Percentiles rank a stretch among this genome's conserved stretches.
Evolutionary conservation across 2,797 vertebrate species (phyloP).

Genomic region (Neosilurus mollespiculum): DNA sequence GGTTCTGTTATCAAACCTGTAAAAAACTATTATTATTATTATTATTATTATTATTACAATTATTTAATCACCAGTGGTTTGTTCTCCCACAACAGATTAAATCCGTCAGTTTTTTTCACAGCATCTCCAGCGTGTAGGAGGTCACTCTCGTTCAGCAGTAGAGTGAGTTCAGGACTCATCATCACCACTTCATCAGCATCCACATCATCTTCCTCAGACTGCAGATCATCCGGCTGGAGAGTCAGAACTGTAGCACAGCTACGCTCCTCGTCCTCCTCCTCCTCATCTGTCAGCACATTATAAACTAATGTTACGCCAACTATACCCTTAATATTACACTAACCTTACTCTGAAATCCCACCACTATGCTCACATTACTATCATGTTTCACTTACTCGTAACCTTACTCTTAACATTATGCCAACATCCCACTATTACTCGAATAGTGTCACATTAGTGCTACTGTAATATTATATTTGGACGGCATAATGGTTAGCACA

Average conservation of each 20-base stretch:
- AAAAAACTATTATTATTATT: background rate
- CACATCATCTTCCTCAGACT: conserved; percentile 65
- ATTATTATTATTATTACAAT: conserved; percentile 20
- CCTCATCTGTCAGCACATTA: conserved; percentile 55
- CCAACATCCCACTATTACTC: background rate
- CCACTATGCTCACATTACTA: background rate
- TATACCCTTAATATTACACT: background rate
- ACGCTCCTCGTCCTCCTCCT: conserved; percentile 62
- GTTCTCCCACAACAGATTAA: conserved; percentile 82
- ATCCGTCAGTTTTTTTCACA: conserved; percentile 78
- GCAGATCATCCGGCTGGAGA: conserved; percentile 75
- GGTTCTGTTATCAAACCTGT: background rate
- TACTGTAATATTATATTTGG: too few species aligned
- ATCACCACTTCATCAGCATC: conserved; percentile 30
- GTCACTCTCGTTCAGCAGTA: conserved; percentile 84
- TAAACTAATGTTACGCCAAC: background rate
- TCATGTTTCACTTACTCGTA: background rate
- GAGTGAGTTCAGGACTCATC: conserved; percentile 74
- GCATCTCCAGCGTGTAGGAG: conserved; percentile 77
- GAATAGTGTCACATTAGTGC: too few species aligned
- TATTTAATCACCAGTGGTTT: conserved; percentile 77
- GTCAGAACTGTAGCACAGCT: conserved; percentile 87
- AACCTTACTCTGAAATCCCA: background rate
- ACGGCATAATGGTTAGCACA: too few species aligned
- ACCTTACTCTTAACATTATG: background rate